Base-by-base conservation (phyloP, 2,888 invertebrate genomes). In the Pachycephus smyrnensis region DNA sequence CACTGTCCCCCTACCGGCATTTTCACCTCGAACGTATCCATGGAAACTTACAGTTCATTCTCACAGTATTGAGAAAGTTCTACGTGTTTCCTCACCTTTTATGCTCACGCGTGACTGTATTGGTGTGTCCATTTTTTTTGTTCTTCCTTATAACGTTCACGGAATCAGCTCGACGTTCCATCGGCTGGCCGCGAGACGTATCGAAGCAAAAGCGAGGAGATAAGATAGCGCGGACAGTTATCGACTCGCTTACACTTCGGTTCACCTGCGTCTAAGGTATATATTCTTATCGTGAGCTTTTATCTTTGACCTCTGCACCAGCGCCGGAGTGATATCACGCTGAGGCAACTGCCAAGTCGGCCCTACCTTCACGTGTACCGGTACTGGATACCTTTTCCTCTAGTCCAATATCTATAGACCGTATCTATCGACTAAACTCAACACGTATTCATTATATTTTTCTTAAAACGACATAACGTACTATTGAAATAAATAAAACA, bases 241-340 rank as follows among this genome's bases (percentile, higher is more conserved):
- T 89, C 89, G 88, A 84, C 86, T 88, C 85, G 88, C 86, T 88
- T 88, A 89, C 87, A 85, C 86, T 87, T 73, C 73, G 78, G 87
- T 89, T 90, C 90, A 90, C 90, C 90, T 90, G 90, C 87, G 84
- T 84, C 86, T 86, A 83, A 86, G 85, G 84, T 68, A 33, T 55
- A 55, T 75, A 76, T 69, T 84, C 85, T 89, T 90, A 90, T 90
- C 90, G 84, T 79, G 82, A 85, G 81, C 84, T 88, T 89, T 90
- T 90, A 90, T 90, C 90, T 86, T 76, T 89, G 90, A 90, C 90
- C 90, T 88, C 89, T 89, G 90, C 88, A 89, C 87, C 86, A 84
- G 55, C 6, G 23, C 55, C 6, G 55, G 55, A 55, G 80, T 84
- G 84, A 85, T 87, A 87, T 80, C 84, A 79, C 78, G 77, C 33